A percentile compares a stretch with the other conserved stretches of the same genome.
These are phyloP conservation scores for Metellina segmentata DNA, from an alignment of 2,888 invertebrate genomes.

Conservation along the genomic window DNA sequence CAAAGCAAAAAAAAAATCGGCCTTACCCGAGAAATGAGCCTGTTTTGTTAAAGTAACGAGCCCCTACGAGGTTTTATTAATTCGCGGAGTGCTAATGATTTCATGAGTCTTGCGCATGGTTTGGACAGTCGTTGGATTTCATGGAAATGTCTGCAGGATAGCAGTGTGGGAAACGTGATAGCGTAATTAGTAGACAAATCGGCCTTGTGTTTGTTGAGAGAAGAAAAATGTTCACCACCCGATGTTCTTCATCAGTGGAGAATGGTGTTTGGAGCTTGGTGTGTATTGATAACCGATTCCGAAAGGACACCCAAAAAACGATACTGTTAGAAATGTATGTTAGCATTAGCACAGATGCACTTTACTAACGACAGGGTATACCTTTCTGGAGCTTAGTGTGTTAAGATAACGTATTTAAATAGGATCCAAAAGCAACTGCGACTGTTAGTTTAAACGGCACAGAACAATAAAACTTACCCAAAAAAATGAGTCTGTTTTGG, in stretches of 20 bases:
- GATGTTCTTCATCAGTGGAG: background rate
- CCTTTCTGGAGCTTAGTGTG: no score
- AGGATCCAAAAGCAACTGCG: background rate
- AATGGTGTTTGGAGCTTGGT: background rate
- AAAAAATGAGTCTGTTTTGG: conserved; percentile 52
- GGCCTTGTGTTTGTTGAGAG: background rate
- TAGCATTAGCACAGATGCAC: no score
- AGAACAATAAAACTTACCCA: background rate
- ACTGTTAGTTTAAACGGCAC: background rate
- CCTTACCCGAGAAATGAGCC: conserved; percentile 30
- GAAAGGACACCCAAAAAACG: no score
- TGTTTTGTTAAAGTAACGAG: conserved; percentile 69
- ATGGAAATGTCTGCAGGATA: background rate
- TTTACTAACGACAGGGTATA: no score
- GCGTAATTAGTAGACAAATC: background rate
- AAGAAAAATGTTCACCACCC: background rate
- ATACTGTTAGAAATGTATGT: no score
- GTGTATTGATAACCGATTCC: no score
- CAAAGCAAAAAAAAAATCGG: background rate
- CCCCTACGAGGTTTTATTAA: conserved; percentile 37
- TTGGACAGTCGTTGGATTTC: no score
- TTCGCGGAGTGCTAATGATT: conserved; percentile 65
- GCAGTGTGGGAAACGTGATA: background rate
- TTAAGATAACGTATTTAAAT: no score
- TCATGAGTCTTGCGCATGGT: background rate